These are phyloP conservation scores for Wasmannia auropunctata DNA, from an alignment of 1,140 invertebrate species.

Conservation along the genomic window DNA sequence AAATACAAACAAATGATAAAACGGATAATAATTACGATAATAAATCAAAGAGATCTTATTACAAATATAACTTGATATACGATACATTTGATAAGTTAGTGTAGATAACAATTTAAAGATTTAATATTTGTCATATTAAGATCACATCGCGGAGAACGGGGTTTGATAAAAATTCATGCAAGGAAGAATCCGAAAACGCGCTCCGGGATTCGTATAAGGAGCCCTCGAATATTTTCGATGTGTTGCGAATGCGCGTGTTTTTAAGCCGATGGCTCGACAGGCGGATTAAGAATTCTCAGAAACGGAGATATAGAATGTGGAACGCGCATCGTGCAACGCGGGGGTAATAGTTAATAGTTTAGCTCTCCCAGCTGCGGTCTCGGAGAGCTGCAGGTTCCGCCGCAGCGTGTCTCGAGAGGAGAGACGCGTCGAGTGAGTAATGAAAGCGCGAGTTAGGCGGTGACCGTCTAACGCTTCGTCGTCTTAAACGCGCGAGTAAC, in stretches of 20 bases:
- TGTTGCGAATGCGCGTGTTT: neutral
- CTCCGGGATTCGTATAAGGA: no score
- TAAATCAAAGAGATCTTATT: neutral
- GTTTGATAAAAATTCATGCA: neutral
- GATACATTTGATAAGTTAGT: neutral
- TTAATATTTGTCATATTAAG: constrained; percentile 1
- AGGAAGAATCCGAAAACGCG: neutral
- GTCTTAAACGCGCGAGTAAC: constrained; percentile 36
- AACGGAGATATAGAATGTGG: neutral
- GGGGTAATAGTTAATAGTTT: constrained; percentile 8
- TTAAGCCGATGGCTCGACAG: constrained; percentile 2
- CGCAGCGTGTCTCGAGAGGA: neutral
- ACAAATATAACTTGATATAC: neutral
- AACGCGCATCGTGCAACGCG: neutral
- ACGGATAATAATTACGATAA: neutral
- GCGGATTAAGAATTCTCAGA: constrained; percentile 37
- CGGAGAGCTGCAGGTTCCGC: neutral
- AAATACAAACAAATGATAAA: neutral
- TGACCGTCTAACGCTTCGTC: constrained; percentile 13
- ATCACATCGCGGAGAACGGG: neutral
- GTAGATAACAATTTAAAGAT: neutral
- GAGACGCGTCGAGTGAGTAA: constrained; percentile 24
- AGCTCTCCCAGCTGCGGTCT: neutral
- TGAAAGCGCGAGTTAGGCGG: constrained; percentile 21
- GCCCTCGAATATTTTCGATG: neutral